These are phyloP conservation scores for Orchestia grillus DNA, from an alignment of 1,140 invertebrate species.

Conservation along the genomic window DNA sequence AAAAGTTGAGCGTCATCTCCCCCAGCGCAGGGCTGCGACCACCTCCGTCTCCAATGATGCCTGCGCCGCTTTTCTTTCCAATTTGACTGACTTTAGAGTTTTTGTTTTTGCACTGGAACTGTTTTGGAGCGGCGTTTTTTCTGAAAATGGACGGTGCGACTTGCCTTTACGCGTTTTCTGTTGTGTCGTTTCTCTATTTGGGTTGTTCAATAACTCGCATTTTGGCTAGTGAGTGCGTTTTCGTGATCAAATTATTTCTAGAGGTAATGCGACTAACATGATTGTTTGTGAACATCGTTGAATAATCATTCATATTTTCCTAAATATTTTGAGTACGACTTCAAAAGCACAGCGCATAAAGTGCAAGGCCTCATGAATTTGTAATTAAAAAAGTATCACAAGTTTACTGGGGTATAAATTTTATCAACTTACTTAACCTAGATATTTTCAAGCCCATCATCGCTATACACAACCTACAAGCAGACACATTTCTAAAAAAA, in stretches of 20 bases:
- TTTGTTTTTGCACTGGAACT: neutral
- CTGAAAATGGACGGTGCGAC: neutral
- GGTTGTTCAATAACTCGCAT: neutral
- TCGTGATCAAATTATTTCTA: neutral
- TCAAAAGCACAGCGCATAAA: neutral
- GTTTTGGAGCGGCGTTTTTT: too few species aligned
- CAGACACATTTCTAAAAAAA: too few species aligned
- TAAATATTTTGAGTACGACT: neutral
- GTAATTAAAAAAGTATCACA: neutral
- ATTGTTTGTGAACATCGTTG: neutral
- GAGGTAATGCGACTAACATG: neutral
- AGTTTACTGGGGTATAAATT: neutral
- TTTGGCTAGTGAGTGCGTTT: neutral
- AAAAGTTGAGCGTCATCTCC: neutral
- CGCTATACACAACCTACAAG: too few species aligned
- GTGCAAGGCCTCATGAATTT: neutral
- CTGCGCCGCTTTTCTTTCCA: neutral
- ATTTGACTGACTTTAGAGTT: neutral
- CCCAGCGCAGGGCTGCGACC: neutral
- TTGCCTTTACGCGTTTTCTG: neutral
- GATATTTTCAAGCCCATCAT: neutral
- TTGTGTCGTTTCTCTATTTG: neutral
- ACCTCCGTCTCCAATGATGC: neutral
- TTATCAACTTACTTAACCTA: neutral
- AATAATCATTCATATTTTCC: neutral